These are phyloP conservation scores for Mus musculus DNA, from an alignment of 2,113 vertebrate genomes.

Conservation along the genomic window DNA sequence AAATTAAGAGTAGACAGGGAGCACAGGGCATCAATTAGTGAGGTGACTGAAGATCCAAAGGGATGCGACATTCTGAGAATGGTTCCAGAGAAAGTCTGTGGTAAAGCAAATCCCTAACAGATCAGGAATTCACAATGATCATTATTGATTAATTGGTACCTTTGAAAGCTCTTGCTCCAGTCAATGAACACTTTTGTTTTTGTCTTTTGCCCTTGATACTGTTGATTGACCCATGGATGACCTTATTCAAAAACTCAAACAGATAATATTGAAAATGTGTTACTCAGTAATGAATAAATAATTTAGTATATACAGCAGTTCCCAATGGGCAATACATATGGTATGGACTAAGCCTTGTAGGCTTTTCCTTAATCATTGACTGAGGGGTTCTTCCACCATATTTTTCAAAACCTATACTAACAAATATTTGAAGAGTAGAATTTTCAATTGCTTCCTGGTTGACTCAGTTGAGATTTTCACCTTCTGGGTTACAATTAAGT, in stretches of 20 bases:
- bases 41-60: conserved; percentile 60
- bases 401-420: conserved; percentile 54
- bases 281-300: background rate
- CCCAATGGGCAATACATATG: background rate
- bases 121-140: conserved; percentile 19
- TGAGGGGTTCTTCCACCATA: conserved; percentile 46
- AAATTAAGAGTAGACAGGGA: conserved; percentile 79
- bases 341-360: background rate
- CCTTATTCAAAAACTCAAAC: conserved; percentile 8
- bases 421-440: conserved; percentile 50
- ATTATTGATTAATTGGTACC: conserved; percentile 32
- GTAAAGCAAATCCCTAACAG: conserved; percentile 43
- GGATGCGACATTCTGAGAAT: background rate
- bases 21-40: conserved; percentile 72
- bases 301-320: background rate
- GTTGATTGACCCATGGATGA: background rate
- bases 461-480: conserved; percentile 48
- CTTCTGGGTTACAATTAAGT: conserved; percentile 62
- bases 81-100: conserved; percentile 38
- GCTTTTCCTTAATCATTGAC: conserved; percentile 3
- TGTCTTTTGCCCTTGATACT: conserved; percentile 45
- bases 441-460: conserved; percentile 46
- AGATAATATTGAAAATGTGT: conserved; percentile 48
- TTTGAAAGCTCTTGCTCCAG: background rate
- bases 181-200: conserved; percentile 1